phyloP scores from a whole-genome alignment of 2,888 invertebrate genomes.

The Ganaspis brasiliensis region DNA sequence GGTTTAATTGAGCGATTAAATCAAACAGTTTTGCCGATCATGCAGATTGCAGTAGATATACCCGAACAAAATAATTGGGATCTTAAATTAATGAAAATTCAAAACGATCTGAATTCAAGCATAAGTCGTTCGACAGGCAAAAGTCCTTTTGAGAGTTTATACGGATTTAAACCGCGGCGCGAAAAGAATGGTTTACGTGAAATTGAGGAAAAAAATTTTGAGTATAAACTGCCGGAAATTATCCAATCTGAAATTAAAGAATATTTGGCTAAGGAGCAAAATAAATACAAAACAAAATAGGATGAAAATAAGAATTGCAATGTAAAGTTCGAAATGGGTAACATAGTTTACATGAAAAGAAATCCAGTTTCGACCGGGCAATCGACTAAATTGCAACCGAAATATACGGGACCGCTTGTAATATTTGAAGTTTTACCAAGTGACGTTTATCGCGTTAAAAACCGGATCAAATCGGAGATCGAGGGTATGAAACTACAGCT shows the following conservation, averaged over 20 bases:
- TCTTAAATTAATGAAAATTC: slow-evolving; percentile 1
- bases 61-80: neutral
- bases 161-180: slow-evolving; percentile 31
- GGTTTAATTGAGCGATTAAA: neutral
- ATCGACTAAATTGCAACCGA: no score
- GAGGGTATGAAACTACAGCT: no score
- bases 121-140: slow-evolving; percentile 30
- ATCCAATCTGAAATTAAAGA: neutral
- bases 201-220: neutral
- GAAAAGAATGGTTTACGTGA: neutral
- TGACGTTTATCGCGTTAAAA: no score
- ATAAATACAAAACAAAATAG: no score
- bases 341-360: no score
- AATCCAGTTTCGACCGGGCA: no score
- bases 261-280: neutral
- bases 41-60: neutral
- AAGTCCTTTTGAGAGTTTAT: slow-evolving; percentile 30
- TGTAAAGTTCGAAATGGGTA: no score
- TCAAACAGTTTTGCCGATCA: neutral
- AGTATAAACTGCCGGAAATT: neutral
- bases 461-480: no score
- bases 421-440: no score
- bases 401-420: no score
- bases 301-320: no score
- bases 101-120: slow-evolving; percentile 32